Evolutionary conservation across 1,140 invertebrate species (phyloP), one percentile per base, ranked within the genome.

Genomic region (Globodera ellingtonae): DNA sequence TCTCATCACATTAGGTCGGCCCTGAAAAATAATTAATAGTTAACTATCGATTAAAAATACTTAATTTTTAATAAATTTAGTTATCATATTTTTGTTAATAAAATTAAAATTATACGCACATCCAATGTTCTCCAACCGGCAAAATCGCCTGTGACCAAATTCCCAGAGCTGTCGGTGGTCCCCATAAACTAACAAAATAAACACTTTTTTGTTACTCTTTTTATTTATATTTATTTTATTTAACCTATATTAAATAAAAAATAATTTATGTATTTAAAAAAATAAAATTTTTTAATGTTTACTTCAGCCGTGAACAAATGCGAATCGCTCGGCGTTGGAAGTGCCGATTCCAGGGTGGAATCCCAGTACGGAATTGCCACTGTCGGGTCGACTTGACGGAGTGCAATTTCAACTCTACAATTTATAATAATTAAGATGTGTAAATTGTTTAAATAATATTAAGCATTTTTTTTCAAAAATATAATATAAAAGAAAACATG

Each of bases 131-230:
- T 77, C 85, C 85, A 85, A 0, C 48, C 52, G 6, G 83, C 56
- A 65, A 85, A 85, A 44, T 71, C 62, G 5, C 84, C 84, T 67
- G 18, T 73, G 35, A 48, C 44, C 15, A 85, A 72, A 56, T 85
- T 74, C 0, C 84, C 84, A 67, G 86, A 72, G 0, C 82, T 80
- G 69, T 89, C 88, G 8, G 85, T 78, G 13, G 59, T 73, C 46
- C 90, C 90, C 59, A 89, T 82, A 59, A 89, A 87, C 44, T 85
- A 56, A 46, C 82, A 85, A 75, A 86, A 85, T 84, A 82, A 85
- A 73, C 81, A 85, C 4, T 15, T 73, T 24, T 35, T 35, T 35
- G 35, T 35, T 35, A 35, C 35, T 35, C 24, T 35, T 35, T 35
- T 35, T 35, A 35, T 35, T 35, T 3, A 35, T 35, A 35, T 35